A percentile compares a stretch with the other conserved stretches of the same genome.
Evolutionary conservation across 2,113 vertebrate species (phyloP).

Genomic region (Hyperopisus bebe): DNA sequence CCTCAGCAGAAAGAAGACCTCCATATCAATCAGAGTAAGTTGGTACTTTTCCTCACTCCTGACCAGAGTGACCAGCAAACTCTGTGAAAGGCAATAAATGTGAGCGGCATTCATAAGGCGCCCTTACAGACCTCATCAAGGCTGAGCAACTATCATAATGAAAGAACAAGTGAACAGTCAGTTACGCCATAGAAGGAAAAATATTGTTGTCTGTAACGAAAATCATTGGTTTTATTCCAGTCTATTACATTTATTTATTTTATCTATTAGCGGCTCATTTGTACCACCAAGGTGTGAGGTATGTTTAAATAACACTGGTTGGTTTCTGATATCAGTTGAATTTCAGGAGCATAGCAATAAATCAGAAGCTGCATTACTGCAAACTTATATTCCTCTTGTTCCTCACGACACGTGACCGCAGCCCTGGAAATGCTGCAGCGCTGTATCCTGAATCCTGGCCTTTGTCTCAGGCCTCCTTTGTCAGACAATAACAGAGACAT

Average conservation of each 20-base stretch:
- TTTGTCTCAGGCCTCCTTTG: constrained; percentile 30
- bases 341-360: not conserved
- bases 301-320: not conserved
- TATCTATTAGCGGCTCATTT: not conserved
- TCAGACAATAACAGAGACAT: constrained; percentile 25
- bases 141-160: not conserved
- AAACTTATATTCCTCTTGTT: not conserved
- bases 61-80: not conserved
- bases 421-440: not conserved
- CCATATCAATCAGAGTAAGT: not conserved
- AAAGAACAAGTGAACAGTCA: not conserved
- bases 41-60: not conserved
- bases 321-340: not conserved
- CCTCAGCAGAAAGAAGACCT: not conserved
- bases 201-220: not conserved
- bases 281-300: not conserved
- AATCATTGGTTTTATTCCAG: not conserved
- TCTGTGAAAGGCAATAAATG: not conserved
- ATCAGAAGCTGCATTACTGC: not conserved
- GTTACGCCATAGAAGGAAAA: not conserved
- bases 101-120: not conserved
- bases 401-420: not conserved
- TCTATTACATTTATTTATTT: not conserved
- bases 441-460: constrained; percentile 17
- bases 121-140: not conserved